These are phyloP conservation scores for Cyrtorhinus lividipennis DNA, from an alignment of 1,140 invertebrate genomes.

Conservation along the genomic window DNA sequence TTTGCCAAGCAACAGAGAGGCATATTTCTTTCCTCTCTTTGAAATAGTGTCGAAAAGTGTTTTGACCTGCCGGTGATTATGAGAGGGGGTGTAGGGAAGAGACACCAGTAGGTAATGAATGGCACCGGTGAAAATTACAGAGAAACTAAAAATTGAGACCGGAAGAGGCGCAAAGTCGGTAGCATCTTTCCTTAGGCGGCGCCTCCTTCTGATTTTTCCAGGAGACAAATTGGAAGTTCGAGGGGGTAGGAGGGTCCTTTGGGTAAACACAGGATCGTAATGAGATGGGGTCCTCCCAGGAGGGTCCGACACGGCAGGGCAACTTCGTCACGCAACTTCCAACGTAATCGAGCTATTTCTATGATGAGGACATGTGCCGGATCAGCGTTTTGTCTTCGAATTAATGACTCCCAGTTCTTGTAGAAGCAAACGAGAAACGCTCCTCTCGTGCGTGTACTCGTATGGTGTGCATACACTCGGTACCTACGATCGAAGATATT, in stretches of 20 bases:
- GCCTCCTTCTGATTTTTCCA: neutral
- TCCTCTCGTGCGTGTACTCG: no score
- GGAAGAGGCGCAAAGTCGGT: neutral
- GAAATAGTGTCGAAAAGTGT: neutral
- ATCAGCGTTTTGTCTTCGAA: neutral
- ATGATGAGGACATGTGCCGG: neutral
- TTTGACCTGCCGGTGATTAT: neutral
- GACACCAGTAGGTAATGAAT: no score
- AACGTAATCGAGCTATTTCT: neutral
- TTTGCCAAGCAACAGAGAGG: no score
- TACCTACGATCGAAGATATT: no score
- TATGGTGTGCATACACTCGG: no score
- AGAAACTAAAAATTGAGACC: neutral
- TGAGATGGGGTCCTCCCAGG: neutral
- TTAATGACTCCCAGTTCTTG: neutral
- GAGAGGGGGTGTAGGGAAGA: neutral
- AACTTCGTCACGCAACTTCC: neutral
- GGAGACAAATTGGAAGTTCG: neutral
- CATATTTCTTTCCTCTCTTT: no score
- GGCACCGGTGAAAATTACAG: neutral
- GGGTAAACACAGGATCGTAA: neutral
- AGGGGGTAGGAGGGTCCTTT: neutral
- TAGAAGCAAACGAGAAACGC: no score
- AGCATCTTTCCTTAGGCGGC: no score
- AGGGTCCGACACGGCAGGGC: neutral